Base-by-base conservation (phyloP, 2,888 invertebrate species). In the Ceramica pisi region DNA sequence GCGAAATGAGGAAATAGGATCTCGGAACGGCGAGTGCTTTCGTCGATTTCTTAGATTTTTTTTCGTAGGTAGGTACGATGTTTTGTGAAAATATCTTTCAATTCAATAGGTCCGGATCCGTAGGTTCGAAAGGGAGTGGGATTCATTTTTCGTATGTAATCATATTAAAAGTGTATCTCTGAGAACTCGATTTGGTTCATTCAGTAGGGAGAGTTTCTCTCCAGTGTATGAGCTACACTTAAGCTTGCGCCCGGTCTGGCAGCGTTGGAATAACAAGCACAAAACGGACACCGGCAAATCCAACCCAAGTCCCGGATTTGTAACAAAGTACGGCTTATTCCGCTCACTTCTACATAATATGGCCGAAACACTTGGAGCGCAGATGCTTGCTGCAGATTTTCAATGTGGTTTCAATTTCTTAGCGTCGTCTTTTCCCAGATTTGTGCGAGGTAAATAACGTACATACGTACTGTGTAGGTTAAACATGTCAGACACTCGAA, bases 281-380 rank as follows among this genome's bases (percentile, higher is more conserved):
- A 89, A 90, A 92, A 92, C 91, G 94, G 94, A 93, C 93, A 91
- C 92, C 87, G 91, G 91, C 90, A 93, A 94, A 94, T 94, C 94
- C 93, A 90, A 91, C 91, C 90, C 90, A 83, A 92, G 92, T 90
- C 91, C 90, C 89, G 94, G 94, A 94, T 95, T 94, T 94, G 93
- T 93, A 88, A 92, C 92, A 93, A 92, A 94, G 93, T 92, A 90
- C 89, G 91, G 93, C 92, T 94, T 90, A 90, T 90, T 91, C 87
- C 87, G 89, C 89, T 90, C 91, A 90, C 90, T 91, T 89, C 90
- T 90, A 93, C 89, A 90, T 92, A 92, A 92, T 92, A 92, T 92
- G 90, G 86, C 86, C 91, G 87, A 91, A 93, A 91, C 91, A 92
- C 88, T 87, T 84, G 83, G 86, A 88, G 89, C 89, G 84, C 90